Conservation (phyloP, 2,888 invertebrate genomes). For the Conchocele bisecta region DNA sequence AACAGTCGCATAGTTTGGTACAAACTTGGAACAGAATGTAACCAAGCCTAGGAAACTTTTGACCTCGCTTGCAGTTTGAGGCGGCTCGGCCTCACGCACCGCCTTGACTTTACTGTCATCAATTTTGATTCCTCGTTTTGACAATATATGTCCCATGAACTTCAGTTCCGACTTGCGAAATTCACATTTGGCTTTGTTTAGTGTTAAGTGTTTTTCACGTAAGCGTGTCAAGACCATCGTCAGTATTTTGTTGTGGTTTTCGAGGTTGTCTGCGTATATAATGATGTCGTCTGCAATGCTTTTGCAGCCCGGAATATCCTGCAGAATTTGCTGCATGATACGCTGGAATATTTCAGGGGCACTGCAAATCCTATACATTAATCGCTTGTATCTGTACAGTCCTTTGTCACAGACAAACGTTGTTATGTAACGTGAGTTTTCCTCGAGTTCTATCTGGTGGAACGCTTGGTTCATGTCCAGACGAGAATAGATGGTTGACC, state of each 20-base stretch:
- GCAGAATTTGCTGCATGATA: conserved; percentile 14
- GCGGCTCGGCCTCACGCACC: conserved; percentile 1
- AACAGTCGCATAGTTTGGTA: conserved; percentile 13
- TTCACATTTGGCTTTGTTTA: conserved; percentile 12
- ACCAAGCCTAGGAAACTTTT: conserved; percentile 11
- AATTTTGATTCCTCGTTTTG: neutral
- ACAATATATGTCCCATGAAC: conserved; percentile 17
- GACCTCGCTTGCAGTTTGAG: conserved; percentile 6
- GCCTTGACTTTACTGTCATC: conserved; percentile 12
- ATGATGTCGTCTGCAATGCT: conserved; percentile 22
- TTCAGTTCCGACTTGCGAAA: conserved; percentile 3
- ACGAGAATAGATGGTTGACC: conserved; percentile 2
- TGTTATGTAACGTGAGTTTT: conserved; percentile 5
- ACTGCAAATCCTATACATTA: conserved; percentile 35
- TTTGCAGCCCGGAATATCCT: conserved; percentile 7
- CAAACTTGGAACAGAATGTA: conserved; percentile 11
- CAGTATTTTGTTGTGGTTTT: conserved; percentile 5
- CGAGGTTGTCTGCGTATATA: conserved; percentile 9
- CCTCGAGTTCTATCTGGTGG: conserved; percentile 10
- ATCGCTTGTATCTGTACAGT: conserved; percentile 5
- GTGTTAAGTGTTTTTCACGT: conserved; percentile 13
- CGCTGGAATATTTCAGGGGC: conserved; percentile 19
- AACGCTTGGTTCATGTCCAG: conserved; percentile 4
- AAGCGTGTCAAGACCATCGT: neutral
- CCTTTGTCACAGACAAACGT: conserved; percentile 19